Evolutionary conservation across 2,797 vertebrate genomes (phyloP), one percentile per base, ranked within the genome.

Genomic region (Sebastes goodei): DNA sequence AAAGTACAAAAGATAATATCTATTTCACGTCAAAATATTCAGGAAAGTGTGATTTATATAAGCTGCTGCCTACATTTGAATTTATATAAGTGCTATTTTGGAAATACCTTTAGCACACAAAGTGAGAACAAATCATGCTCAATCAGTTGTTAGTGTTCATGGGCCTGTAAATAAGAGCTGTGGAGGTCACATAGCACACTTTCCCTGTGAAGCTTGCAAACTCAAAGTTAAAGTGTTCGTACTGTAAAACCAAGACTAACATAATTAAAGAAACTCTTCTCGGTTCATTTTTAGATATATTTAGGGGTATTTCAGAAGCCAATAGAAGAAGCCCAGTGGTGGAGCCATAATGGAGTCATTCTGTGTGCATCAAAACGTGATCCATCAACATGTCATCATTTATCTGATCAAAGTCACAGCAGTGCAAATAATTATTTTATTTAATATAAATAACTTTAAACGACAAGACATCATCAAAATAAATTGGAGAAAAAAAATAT

Each of bases 401-500:
- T 21, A 88, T 57, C 57, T n/a, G 14, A 81, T 79, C 66, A 88
- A 62, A 82, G 59, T 83, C 81, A 89, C 56, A 80, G 56, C 81
- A 82, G 76, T 92, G 89, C 89, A 88, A 92, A 91, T 88, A 64
- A 82, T 80, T 67, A 63, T 86, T 91, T 94, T 93, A 95, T 94
- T 94, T 32, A 78, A 90, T 94, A 94, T 84, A 95, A 94, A 94
- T 86, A 91, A 82, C 73, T 86, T 83, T 68, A 42, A 90, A 89
- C 33, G 21, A 93, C 71, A 88, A 78, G 70, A 90, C 78, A 78
- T 85, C 80, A 72, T 86, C 49, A 62, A 86, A 89, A 87, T 69
- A 61, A 88, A 84, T n/a, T 69, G 82, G 21, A 25, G 33, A 4
- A 21, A 78, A 78, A 67, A 78, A 74, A 57, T 66, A 81, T 86